Conservation (phyloP, 2,113 vertebrate genomes). For the Rutilus rutilus region DNA sequence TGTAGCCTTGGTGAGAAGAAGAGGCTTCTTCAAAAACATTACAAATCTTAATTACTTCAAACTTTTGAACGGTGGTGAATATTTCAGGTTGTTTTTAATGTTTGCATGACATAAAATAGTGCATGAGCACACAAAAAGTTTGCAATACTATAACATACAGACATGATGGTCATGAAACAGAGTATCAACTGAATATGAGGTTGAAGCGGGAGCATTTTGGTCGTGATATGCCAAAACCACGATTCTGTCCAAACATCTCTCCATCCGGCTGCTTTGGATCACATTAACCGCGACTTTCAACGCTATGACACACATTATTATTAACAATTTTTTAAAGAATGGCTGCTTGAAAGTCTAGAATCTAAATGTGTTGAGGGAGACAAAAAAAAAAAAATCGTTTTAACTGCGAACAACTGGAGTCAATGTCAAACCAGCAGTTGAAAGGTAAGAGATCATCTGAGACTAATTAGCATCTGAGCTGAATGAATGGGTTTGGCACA, state of each 20-base stretch:
- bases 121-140: neutral
- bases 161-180: neutral
- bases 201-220: neutral
- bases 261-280: neutral
- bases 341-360: slow-evolving; percentile 32
- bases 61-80: neutral
- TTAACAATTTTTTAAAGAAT: slow-evolving; percentile 25
- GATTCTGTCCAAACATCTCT: neutral
- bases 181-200: neutral
- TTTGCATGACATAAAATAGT: neutral
- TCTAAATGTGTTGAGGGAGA: slow-evolving; percentile 29
- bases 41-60: no score
- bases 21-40: no score
- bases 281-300: neutral
- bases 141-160: neutral
- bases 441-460: slow-evolving; percentile 57
- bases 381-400: slow-evolving; percentile 17
- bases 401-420: slow-evolving; percentile 38
- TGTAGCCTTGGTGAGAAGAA: no score
- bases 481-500: slow-evolving; percentile 36
- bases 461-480: slow-evolving; percentile 47
- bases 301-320: slow-evolving; percentile 17
- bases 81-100: neutral
- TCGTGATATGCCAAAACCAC: neutral
- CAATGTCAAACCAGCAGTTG: slow-evolving; percentile 44